Evolutionary conservation across 2,888 invertebrate species (phyloP).

Genomic region (Metopia argyrocephala): DNA sequence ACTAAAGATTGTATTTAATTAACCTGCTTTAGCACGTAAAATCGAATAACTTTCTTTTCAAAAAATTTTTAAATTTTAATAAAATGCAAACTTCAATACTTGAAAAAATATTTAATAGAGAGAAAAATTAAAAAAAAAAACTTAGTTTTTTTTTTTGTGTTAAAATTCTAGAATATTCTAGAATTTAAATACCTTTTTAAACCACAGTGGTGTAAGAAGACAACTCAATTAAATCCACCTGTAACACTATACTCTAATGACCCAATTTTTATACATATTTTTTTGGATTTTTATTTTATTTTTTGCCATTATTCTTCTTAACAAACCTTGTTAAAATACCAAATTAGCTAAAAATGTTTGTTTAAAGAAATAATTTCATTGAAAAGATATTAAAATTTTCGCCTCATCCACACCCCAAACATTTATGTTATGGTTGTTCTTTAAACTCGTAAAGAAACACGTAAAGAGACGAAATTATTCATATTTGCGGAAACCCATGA

Average conservation of each 20-base stretch:
- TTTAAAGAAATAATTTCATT: constrained; percentile 27
- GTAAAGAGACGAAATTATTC: background rate
- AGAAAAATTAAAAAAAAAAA: background rate
- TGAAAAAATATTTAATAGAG: constrained; percentile 6
- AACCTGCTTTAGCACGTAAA: background rate
- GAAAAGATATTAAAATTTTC: constrained; percentile 40
- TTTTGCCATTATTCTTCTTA: constrained; percentile 21
- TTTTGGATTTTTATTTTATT: background rate
- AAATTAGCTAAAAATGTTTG: constrained; percentile 48
- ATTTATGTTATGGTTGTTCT: background rate
- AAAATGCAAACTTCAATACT: background rate
- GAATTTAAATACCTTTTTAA: constrained; percentile 25
- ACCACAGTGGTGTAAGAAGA: background rate
- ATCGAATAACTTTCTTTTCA: constrained; percentile 37
- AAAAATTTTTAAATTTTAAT: background rate
- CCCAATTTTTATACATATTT: constrained; percentile 43
- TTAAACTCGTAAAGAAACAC: background rate
- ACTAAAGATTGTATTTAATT: background rate
- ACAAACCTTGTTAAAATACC: constrained; percentile 50
- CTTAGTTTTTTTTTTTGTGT: constrained; percentile 1
- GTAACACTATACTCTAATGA: constrained; percentile 50
- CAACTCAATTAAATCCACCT: constrained; percentile 10
- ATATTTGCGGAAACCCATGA: constrained; percentile 57
- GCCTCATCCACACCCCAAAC: constrained; percentile 25
- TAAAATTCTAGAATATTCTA: constrained; percentile 24